Base-by-base conservation (phyloP, 1,140 invertebrate species). In the Trichonephila clavipes region DNA sequence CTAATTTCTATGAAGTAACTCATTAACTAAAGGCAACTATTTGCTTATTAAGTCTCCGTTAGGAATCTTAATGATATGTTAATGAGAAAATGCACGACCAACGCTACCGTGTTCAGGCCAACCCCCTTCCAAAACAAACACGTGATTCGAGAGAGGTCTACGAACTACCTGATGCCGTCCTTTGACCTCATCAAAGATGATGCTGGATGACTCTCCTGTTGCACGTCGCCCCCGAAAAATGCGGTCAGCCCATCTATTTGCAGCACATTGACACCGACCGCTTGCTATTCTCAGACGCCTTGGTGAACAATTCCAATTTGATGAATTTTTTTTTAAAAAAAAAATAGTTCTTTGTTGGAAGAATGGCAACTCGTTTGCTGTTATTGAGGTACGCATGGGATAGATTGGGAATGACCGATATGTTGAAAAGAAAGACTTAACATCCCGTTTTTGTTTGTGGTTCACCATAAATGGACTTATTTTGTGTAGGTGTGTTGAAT, bases 191-290 rank as follows among this genome's bases (percentile, higher is more conserved):
- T 64, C 77, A 85, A 69, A n/a, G 77, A 82, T 51, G 64, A 89
- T 64, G 64, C 40, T 24, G 21, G 18, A 51, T 88, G 72, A 18
- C 40, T 59, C 40, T 59, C 59, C n/a, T 24, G 77, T 89, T 82
- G 34, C 51, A 40, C 89, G 69, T 90, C 89, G 89, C 89, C 89
- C 81, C 90, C 81, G 66, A 92, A 90, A 82, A 90, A 92, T 86
- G 90, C 90, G 90, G 90, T 86, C 90, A 92, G 24, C 59, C 82
- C 61, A 61, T 81, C 28, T 61, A 77, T 77, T 28, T 77, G 24
- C 24, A 85, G 83, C 44, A 59, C 83, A 59, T 85, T 85, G 83
- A 85, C 83, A 59, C 24, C 83, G 83, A 24, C 24, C 21, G 21
- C 24, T 85, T 40, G 72, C 72, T 77, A 77, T 77, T 77, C 72